These are phyloP conservation scores for Heterodera carotae DNA, from an alignment of 1,140 invertebrate species.

Conservation along the genomic window DNA sequence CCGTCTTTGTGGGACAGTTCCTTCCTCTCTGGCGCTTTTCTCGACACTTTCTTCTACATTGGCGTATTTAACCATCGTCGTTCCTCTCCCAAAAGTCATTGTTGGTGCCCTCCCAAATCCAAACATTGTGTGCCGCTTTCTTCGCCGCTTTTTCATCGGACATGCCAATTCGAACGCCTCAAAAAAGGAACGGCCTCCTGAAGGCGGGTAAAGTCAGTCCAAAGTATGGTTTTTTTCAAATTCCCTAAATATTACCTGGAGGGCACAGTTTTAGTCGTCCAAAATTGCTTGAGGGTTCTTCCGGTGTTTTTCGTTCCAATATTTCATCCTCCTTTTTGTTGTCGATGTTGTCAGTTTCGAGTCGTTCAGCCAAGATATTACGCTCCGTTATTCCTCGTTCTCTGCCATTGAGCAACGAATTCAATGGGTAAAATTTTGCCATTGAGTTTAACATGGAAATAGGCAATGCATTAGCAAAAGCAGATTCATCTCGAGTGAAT, in stretches of 20 bases:
- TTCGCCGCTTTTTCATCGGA: conserved; percentile 38
- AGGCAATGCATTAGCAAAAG: conserved; percentile 23
- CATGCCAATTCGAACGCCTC: conserved; percentile 49
- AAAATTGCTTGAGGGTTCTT: conserved; percentile 31
- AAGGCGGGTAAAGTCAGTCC: conserved; percentile 2
- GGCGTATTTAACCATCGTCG: neutral
- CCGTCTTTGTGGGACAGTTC: conserved; percentile 1
- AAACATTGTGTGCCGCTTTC: conserved; percentile 28
- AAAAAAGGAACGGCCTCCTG: conserved; percentile 47
- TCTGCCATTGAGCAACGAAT: conserved; percentile 6
- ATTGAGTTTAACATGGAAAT: conserved; percentile 31
- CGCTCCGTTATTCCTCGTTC: conserved; percentile 5
- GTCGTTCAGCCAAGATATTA: neutral
- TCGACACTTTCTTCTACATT: neutral
- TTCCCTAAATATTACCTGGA: conserved; percentile 33
- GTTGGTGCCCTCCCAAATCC: neutral
- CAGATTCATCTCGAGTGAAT: neutral
- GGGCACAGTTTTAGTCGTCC: conserved; percentile 45
- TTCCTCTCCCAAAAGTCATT: neutral
- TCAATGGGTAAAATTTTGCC: conserved; percentile 7
- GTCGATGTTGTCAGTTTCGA: neutral
- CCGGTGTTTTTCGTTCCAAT: neutral
- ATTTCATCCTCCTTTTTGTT: conserved; percentile 2
- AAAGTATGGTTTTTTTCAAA: too few relatives aligned
- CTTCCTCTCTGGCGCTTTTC: neutral